Evolutionary conservation across 2,797 vertebrate genomes (phyloP), one percentile per base, ranked within the genome.

Genomic region (Gallinago stenura): DNA sequence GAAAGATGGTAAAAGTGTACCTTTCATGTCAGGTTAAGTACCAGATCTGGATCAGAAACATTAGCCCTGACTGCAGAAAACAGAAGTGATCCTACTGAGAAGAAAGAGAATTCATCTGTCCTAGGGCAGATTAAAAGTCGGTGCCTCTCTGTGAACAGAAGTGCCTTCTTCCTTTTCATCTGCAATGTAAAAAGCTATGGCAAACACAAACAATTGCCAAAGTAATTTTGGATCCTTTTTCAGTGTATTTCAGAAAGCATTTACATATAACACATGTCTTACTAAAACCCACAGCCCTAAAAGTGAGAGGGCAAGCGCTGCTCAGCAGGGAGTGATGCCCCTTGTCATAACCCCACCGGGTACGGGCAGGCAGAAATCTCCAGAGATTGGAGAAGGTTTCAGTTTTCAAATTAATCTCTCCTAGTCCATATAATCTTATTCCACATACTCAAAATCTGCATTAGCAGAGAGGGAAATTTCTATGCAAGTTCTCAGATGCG

Each of bases 351-450:
- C 8, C 41, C 35, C 15, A 1, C 20, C 21, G 25, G 10, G n/a
- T 1, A 0, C 1, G 0, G 68, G 28, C 31, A 31, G 24, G 7
- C 30, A 41, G 56, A 50, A 43, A 8, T 10, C 64, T 77, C 17
- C 56, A 35, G 39, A 28, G 48, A 1, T 0, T 12, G 57, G 18
- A 75, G 28, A 2, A 43, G 21, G 16, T 45, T 69, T 73, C 30
- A 15, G 18, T 24, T 79, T 45, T 35, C 60, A 68, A 24, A 6
- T 6, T 1, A 14, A 33, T 33, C 17, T 43, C 6, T 46, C 33
- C 68, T 46, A 3, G 33, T 69, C 68, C 5, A 0, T 9, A 1
- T 8, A 1, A 15, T 57, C 46, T 30, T 6, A 6, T 58, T 17
- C 30, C 57, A 30, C 15, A 3, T 7, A 1, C 78, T 26, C 51